These are phyloP conservation scores for Campoletis raptor DNA, from an alignment of 2,888 invertebrate genomes.

Conservation along the genomic window DNA sequence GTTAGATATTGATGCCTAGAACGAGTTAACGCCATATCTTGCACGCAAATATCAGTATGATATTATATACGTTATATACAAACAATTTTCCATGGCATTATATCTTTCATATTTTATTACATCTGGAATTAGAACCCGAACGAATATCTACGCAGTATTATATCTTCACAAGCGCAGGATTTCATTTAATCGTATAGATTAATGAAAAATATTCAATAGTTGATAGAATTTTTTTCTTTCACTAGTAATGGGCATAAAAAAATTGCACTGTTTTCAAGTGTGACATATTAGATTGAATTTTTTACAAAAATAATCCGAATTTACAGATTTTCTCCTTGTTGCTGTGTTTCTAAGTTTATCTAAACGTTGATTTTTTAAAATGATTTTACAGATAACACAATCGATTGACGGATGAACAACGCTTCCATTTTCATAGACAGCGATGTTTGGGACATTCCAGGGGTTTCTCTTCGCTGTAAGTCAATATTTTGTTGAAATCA, in stretches of 20 bases:
- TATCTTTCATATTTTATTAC: constrained; percentile 6
- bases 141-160: not conserved
- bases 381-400: not conserved
- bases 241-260: not conserved
- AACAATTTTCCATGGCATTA: constrained; percentile 6
- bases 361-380: not conserved
- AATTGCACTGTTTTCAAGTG: not conserved
- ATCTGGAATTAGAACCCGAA: not conserved
- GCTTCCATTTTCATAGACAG: not conserved
- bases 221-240: not conserved
- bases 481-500: not conserved
- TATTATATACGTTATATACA: not conserved
- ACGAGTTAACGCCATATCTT: constrained; percentile 55
- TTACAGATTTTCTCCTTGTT: not conserved
- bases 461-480: no score
- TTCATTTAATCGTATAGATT: not conserved
- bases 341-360: not conserved
- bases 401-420: not conserved
- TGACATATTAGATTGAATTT: not conserved
- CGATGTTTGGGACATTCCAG: not conserved
- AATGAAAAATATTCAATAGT: not conserved
- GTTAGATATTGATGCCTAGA: constrained; percentile 39
- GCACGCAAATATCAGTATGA: constrained; percentile 20
- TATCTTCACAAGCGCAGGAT: not conserved
- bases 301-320: not conserved